Conservation (phyloP, 1,140 invertebrate genomes). For the Cotesia chilonis region DNA sequence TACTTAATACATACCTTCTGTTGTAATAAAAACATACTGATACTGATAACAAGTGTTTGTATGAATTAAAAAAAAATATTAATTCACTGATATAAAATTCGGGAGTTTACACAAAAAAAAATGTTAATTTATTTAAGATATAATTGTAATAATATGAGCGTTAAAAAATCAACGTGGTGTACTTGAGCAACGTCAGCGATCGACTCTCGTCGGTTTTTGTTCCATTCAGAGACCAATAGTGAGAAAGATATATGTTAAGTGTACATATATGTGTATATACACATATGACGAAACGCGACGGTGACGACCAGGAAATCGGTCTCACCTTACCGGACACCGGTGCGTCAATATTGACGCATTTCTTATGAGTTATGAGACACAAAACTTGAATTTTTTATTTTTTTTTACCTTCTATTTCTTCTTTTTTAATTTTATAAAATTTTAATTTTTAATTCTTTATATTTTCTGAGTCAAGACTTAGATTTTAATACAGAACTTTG, state of each 20-base stretch:
- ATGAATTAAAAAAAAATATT: slow-evolving; percentile 2
- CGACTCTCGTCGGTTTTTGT: slow-evolving; percentile 27
- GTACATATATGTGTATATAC: not conserved
- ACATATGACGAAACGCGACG: slow-evolving; percentile 27
- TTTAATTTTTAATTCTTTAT: not conserved
- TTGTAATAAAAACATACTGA: not conserved
- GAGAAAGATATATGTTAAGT: slow-evolving; percentile 11
- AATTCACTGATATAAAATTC: not conserved
- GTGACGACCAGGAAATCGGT: slow-evolving; percentile 48
- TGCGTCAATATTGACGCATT: slow-evolving; percentile 57
- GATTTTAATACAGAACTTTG: no score
- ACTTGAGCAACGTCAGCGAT: slow-evolving; percentile 28
- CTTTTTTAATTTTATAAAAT: not conserved
- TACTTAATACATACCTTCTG: slow-evolving; percentile 14
- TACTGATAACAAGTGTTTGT: not conserved
- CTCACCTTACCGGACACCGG: slow-evolving; percentile 52
- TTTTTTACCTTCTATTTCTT: not conserved
- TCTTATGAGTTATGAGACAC: slow-evolving; percentile 54
- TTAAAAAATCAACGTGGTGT: slow-evolving; percentile 20
- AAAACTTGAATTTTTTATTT: not conserved
- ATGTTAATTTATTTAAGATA: not conserved
- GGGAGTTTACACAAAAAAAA: not conserved
- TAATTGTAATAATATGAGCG: not conserved
- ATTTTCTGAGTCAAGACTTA: no score
- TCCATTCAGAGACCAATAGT: not conserved